A percentile compares a stretch with the other conserved stretches of the same genome.
phyloP scores from a whole-genome alignment of 2,888 invertebrate species.

The Leptinotarsa peninsularis region DNA sequence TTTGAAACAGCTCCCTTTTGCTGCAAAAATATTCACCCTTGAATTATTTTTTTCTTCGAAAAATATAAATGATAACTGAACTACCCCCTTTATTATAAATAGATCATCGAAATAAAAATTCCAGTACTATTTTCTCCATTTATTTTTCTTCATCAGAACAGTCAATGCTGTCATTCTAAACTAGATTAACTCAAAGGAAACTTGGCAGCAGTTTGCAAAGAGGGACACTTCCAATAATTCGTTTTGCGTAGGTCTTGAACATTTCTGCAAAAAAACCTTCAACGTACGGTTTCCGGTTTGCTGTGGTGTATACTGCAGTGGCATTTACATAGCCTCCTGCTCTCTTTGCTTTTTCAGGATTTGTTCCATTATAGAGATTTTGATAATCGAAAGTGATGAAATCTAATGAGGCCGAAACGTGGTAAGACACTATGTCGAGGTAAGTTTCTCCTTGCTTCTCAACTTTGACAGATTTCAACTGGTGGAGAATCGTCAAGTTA shows the following conservation, averaged over 20 bases:
- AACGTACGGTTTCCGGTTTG: neutral
- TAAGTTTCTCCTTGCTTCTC: neutral
- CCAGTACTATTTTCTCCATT: too few species aligned
- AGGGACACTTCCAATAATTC: neutral
- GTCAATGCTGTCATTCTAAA: too few species aligned
- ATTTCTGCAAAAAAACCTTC: neutral
- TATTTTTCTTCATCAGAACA: too few species aligned
- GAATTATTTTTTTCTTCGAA: too few species aligned
- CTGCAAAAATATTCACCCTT: too few species aligned
- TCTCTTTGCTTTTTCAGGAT: constrained; percentile 5
- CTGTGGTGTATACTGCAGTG: neutral
- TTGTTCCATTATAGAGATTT: neutral
- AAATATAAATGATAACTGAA: too few species aligned
- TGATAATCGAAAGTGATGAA: constrained; percentile 3
- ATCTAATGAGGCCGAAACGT: neutral
- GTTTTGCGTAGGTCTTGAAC: neutral
- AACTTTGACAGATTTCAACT: neutral
- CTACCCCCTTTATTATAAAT: too few species aligned
- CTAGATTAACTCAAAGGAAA: neutral
- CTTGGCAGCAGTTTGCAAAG: neutral
- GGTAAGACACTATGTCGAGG: neutral
- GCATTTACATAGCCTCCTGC: neutral
- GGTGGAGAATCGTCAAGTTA: neutral
- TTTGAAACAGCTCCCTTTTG: too few species aligned
- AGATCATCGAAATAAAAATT: too few species aligned